Conservation (phyloP, 2,888 invertebrate species). For the Harmothoe impar region DNA sequence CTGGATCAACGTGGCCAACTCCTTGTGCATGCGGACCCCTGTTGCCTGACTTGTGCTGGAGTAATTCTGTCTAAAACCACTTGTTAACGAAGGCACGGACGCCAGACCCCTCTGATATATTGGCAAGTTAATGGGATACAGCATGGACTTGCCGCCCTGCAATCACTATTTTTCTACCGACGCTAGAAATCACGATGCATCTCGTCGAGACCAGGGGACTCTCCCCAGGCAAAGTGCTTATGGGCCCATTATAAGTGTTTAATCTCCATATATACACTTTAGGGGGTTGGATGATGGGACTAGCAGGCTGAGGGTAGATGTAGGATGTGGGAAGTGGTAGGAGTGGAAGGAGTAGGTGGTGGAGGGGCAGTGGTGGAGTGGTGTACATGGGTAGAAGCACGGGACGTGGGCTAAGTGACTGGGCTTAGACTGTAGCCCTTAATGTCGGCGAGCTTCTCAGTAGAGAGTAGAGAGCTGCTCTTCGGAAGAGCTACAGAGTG, state of each 20-base stretch:
- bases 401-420: neutral
- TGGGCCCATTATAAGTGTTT: neutral
- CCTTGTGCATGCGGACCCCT: neutral
- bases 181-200: slow-evolving; percentile 17
- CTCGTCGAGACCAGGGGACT: neutral
- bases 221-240: neutral
- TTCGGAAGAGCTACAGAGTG: neutral
- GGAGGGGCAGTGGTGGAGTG: neutral
- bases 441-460: slow-evolving; percentile 1
- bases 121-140: slow-evolving; percentile 14
- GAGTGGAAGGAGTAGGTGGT: neutral
- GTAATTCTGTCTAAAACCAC: slow-evolving; percentile 20
- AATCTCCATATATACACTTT: slow-evolving; percentile 1
- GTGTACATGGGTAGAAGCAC: neutral
- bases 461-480: neutral
- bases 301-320: neutral
- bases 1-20: neutral
- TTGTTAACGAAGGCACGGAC: slow-evolving; percentile 31
- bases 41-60: neutral
- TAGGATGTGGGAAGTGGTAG: neutral
- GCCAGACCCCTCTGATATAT: neutral
- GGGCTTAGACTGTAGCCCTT: neutral
- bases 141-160: neutral
- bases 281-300: neutral
- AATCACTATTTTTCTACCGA: neutral